These are phyloP conservation scores for Philereme transversata DNA, from an alignment of 2,888 invertebrate genomes.

Conservation along the genomic window DNA sequence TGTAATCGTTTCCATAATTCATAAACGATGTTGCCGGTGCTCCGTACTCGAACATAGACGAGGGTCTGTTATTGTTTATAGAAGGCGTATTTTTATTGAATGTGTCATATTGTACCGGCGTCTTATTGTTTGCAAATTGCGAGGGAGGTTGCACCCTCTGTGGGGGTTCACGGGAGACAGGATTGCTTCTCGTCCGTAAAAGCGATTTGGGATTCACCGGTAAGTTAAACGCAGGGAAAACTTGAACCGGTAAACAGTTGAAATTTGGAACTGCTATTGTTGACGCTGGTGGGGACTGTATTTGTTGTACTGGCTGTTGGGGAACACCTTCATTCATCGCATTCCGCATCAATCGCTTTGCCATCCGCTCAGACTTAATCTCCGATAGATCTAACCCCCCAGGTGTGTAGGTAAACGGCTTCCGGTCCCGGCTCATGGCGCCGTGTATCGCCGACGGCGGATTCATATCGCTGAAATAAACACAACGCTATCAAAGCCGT, in stretches of 20 bases:
- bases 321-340: conserved; percentile 88
- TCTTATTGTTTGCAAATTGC: conserved; percentile 49
- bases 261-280: conserved; percentile 73
- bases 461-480: conserved; percentile 81
- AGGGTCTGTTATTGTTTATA: conserved; percentile 56
- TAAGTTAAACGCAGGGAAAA: conserved; percentile 86
- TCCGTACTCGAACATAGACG: conserved; percentile 56
- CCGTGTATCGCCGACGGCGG: conserved; percentile 94
- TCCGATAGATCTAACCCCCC: conserved; percentile 96
- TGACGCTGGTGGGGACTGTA: conserved; percentile 77
- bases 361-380: conserved; percentile 95
- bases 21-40: conserved; percentile 39
- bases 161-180: conserved; percentile 56
- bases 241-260: conserved; percentile 79
- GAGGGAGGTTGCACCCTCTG: conserved; percentile 43
- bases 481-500: conserved; percentile 29
- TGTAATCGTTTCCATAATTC: conserved; percentile 54
- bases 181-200: conserved; percentile 69
- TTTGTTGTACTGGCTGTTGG: conserved; percentile 81
- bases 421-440: conserved; percentile 96
- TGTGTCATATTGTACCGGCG: conserved; percentile 45
- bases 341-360: conserved; percentile 86
- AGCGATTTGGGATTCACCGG: conserved; percentile 87
- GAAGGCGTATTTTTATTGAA: conserved; percentile 49
- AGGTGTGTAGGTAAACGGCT: conserved; percentile 97